These are phyloP conservation scores for Poecilia gillii DNA, from an alignment of 2,797 vertebrate genomes.

Conservation along the genomic window DNA sequence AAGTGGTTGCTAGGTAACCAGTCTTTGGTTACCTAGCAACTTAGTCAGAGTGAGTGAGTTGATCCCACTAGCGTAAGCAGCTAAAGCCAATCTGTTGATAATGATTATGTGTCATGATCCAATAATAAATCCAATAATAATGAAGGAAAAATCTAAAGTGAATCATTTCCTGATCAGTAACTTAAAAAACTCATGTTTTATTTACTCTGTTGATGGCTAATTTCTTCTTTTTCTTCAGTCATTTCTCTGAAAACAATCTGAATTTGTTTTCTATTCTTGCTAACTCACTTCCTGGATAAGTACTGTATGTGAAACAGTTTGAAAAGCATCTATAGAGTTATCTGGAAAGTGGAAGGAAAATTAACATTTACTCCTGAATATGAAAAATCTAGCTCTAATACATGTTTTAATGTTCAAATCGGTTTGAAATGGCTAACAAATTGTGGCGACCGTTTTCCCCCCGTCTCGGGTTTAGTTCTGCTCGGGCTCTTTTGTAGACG, in stretches of 20 bases:
- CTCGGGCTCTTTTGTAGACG: constrained; percentile 38
- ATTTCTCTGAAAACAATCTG: neutral
- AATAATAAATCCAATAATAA: neutral
- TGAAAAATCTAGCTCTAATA: neutral
- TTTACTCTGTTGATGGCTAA: neutral
- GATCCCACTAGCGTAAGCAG: no score
- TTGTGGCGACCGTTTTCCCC: constrained; percentile 12
- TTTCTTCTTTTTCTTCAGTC: neutral
- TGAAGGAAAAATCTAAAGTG: neutral
- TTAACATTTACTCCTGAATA: neutral
- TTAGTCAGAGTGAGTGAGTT: no score
- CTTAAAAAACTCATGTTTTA: neutral
- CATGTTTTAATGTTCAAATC: neutral
- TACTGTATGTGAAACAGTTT: neutral
- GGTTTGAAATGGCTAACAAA: neutral
- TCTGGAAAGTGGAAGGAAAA: neutral
- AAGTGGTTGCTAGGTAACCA: no score
- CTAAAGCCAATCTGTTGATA: no score
- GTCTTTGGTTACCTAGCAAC: no score
- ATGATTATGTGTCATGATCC: no score
- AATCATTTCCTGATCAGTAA: neutral
- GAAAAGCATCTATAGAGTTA: neutral
- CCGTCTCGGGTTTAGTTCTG: constrained; percentile 16
- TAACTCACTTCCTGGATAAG: neutral
- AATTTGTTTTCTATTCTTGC: neutral